phyloP scores from a whole-genome alignment of 2,888 invertebrate species.

The Apeira syringaria region DNA sequence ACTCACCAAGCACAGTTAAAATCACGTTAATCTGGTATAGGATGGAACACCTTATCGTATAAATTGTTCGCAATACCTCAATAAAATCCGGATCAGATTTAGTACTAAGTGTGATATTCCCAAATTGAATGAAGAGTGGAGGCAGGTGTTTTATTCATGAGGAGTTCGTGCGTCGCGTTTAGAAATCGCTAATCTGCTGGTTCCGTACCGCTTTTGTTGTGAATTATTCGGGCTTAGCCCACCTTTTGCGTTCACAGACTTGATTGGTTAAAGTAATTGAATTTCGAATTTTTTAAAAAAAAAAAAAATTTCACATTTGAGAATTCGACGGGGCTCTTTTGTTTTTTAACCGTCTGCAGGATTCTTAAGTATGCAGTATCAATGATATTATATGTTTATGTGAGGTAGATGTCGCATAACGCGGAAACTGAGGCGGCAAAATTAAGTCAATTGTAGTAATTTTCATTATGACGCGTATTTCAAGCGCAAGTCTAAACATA shows the following conservation, averaged over 20 bases:
- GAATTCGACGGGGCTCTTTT: conserved; percentile 8
- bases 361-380: too few relatives aligned
- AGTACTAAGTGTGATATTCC: conserved; percentile 43
- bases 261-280: conserved; percentile 25
- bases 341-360: not conserved
- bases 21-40: conserved; percentile 52
- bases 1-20: conserved; percentile 42
- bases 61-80: conserved; percentile 40
- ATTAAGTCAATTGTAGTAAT: too few relatives aligned
- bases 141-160: conserved; percentile 50
- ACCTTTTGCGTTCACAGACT: conserved; percentile 18
- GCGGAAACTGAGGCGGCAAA: too few relatives aligned
- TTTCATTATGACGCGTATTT: too few relatives aligned
- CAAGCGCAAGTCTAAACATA: too few relatives aligned
- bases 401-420: too few relatives aligned
- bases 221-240: conserved; percentile 26
- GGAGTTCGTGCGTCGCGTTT: conserved; percentile 22
- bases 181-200: conserved; percentile 26
- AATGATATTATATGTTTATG: too few relatives aligned
- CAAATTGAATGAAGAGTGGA: conserved; percentile 48
- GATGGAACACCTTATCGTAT: conserved; percentile 35
- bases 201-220: conserved; percentile 33
- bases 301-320: too few relatives aligned
- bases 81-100: conserved; percentile 40
- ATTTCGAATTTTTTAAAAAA: too few relatives aligned